Percentiles rank a stretch among this genome's conserved stretches.
Evolutionary conservation across 2,888 invertebrate genomes (phyloP).

Genomic region (Tinea pellionella): DNA sequence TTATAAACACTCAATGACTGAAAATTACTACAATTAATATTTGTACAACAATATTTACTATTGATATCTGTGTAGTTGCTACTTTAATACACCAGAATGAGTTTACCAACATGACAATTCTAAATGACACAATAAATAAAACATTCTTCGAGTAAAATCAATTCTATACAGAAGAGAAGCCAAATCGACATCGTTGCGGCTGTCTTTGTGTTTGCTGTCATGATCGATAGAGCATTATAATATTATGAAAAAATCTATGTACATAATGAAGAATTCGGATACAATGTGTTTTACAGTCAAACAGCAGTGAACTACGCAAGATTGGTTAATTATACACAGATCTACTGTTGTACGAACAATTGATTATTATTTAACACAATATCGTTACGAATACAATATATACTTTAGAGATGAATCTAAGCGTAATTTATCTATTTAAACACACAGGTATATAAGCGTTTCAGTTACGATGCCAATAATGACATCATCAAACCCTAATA

Average conservation of each 20-base stretch:
- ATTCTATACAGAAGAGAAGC: no score
- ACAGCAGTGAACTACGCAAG: constrained; percentile 42
- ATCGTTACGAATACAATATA: constrained; percentile 55
- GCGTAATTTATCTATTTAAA: constrained; percentile 62
- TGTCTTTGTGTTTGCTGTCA: background rate
- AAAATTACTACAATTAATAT: background rate
- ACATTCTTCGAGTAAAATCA: no score
- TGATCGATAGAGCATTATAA: background rate
- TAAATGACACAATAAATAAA: background rate
- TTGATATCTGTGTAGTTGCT: background rate
- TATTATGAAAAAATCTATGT: background rate
- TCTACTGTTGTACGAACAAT: constrained; percentile 63
- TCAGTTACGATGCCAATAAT: constrained; percentile 40
- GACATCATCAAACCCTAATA: constrained; percentile 34
- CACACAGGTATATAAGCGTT: constrained; percentile 64
- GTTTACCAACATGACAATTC: background rate
- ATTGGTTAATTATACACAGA: constrained; percentile 58
- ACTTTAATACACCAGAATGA: background rate
- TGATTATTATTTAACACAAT: constrained; percentile 45
- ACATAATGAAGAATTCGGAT: constrained; percentile 2
- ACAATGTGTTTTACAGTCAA: background rate
- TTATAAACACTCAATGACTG: constrained; percentile 4
- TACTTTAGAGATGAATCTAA: constrained; percentile 50
- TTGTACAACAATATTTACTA: background rate
- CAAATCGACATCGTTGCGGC: background rate